Evolutionary conservation across 2,113 vertebrate species (phyloP), one percentile per base, ranked within the genome.

Genomic region (Silurus glanis): DNA sequence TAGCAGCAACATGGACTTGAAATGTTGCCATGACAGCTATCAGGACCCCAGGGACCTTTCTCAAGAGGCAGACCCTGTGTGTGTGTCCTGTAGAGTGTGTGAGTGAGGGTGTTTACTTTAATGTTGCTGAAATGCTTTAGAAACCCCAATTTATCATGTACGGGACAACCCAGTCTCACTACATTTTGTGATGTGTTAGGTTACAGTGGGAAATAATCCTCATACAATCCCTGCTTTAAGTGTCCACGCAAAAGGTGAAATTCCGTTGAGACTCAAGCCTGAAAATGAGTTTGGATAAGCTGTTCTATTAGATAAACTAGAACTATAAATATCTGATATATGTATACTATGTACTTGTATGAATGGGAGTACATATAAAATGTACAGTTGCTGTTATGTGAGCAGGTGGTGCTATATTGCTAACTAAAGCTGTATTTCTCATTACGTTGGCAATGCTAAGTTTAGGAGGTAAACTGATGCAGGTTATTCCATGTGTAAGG

Each of bases 21-120:
- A 62, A n/a, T 67, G 80, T 87, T 87, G 28, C 85, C 71, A 86
- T 86, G 80, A 80, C 80, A 86, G 80, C 85, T 47, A 72, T 47
- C 59, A 64, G 58, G 78, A 82, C 79, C 47, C 67, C 5, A 56
- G 66, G n/a, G 85, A 86, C 84, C 64, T 58, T 64, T 71, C 23
- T 59, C 49, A 13, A 37, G 28, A 64, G 64, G 56, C 83, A 81
- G 53, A 49, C 25, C 56, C 61, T 14, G 19, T 51, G 25, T 61
- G 37, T 37, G 62, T 23, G 62, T 56, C 37, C 56, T 58, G 37
- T 72, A 53, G 75, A 2, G 25, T 25, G 51, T 6, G 61, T 55
- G 37, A 37, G 17, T 45, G 45, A 25, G 80, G n/a, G 28, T 78
- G 23, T 19, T 28, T 45, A 17, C 59, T 14, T 55, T 2, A 55